Base-by-base conservation (phyloP, 2,888 invertebrate species). In the Rambutsinella grinnellia region DNA sequence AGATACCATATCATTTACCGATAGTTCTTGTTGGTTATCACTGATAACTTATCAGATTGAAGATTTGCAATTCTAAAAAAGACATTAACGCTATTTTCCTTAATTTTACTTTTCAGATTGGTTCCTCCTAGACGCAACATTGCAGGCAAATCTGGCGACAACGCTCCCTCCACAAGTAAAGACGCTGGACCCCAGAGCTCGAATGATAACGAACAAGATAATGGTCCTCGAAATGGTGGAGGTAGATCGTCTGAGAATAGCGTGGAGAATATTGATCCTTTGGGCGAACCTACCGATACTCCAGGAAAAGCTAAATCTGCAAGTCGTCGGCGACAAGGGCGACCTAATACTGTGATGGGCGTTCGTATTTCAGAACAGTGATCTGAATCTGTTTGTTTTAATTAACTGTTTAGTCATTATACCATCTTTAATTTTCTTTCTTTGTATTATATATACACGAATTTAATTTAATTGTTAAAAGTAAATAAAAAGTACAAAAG, bases 241-340 rank as follows among this genome's bases (percentile, higher is more conserved):
- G 57, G 19, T 19, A 8, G 28, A 27, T 56, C 19, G 19, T 36
- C 51, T 1, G 54, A 57, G 3, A 23, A 58, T 19, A 56, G 49
- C 27, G 44, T 47, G 0, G 71, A 71, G 51, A 71, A 71, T 47
- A 24, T 71, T 17, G 71, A 65, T 26, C 71, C 71, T 19, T 5
- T 36, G 13, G 6, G 19, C n/a, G 49, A 13, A 17, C 6, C 19
- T 49, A 5, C 49, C 49, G 15, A 8, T 49, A 8, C 36, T 36
- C 36, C 5, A 36, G 36, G 36, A 36, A 36, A 36, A 13, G 36
- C n/a, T n/a, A n/a, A n/a, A n/a, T n/a, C n/a, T n/a, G n/a, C n/a
- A n/a, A 36, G 13, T 5, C 36, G 36, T 13, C 36, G 6, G 6
- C 36, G 36, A 36, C 36, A 13, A 36, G 36, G n/a, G n/a, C n/a